A percentile compares a stretch with the other conserved stretches of the same genome.
phyloP scores from a whole-genome alignment of 1,140 invertebrate species.

The Hyposmocoma kahamanoa region DNA sequence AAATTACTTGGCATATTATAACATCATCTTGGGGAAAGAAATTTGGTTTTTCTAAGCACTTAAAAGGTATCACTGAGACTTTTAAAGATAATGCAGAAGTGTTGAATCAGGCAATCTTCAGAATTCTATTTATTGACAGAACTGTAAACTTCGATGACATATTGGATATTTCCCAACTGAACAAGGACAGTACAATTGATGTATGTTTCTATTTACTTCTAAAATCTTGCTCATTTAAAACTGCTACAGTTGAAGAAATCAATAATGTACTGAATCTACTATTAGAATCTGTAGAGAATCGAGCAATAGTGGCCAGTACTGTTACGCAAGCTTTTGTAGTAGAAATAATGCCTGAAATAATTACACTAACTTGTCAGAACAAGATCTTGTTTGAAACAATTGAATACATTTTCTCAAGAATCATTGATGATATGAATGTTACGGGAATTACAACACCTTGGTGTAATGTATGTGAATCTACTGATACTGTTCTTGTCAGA shows the following conservation, averaged over 20 bases:
- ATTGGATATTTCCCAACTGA: slow-evolving; percentile 39
- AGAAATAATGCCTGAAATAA: slow-evolving; percentile 42
- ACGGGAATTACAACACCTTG: slow-evolving; percentile 45
- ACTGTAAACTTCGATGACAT: slow-evolving; percentile 34
- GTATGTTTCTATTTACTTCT: slow-evolving; percentile 47
- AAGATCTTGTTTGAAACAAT: slow-evolving; percentile 61
- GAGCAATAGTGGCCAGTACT: slow-evolving; percentile 37
- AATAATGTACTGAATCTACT: slow-evolving; percentile 37
- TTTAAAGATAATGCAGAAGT: slow-evolving; percentile 37
- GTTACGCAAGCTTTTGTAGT: slow-evolving; percentile 33
- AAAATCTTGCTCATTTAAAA: slow-evolving; percentile 44
- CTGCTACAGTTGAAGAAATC: slow-evolving; percentile 33
- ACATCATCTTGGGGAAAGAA: slow-evolving; percentile 64
- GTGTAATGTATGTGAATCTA: slow-evolving; percentile 50
- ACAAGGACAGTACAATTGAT: slow-evolving; percentile 42
- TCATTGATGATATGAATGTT: slow-evolving; percentile 47
- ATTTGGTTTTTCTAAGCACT: slow-evolving; percentile 50
- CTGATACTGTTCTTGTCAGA: slow-evolving; percentile 40
- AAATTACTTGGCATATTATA: slow-evolving; percentile 68
- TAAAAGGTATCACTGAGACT: slow-evolving; percentile 37
- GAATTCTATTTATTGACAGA: slow-evolving; percentile 41
- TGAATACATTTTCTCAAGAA: slow-evolving; percentile 50
- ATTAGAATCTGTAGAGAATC: slow-evolving; percentile 45
- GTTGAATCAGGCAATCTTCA: slow-evolving; percentile 47
- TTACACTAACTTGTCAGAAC: slow-evolving; percentile 43